Evolutionary conservation across 30 jellyfish, hydroid and myxozoan species (phyloP).

Genomic region (Turritopsis rubra): DNA sequence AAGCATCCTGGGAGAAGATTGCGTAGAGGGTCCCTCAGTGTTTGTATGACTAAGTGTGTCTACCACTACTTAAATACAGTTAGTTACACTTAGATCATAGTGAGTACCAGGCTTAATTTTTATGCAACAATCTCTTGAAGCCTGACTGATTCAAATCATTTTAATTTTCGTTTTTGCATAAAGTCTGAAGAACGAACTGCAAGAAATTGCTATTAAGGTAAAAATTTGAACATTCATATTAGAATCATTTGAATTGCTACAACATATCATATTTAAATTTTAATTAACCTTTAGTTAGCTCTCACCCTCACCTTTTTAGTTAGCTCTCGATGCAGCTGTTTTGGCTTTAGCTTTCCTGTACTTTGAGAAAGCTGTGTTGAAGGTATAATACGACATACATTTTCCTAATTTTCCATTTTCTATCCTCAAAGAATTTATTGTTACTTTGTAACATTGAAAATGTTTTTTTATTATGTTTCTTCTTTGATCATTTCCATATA

Average conservation of each 20-base stretch:
- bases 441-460: too few relatives aligned
- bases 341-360: conserved; percentile 64
- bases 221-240: not conserved
- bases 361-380: conserved; percentile 72
- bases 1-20: too few relatives aligned
- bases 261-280: not conserved
- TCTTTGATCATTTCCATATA: too few relatives aligned
- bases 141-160: not conserved
- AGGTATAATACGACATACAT: too few relatives aligned
- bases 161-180: not conserved
- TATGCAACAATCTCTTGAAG: too few relatives aligned
- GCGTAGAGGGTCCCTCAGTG: too few relatives aligned
- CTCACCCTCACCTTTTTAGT: conserved; percentile 27
- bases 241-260: not conserved
- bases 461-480: too few relatives aligned
- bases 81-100: too few relatives aligned
- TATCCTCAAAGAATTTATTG: not conserved
- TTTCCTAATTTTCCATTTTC: not conserved
- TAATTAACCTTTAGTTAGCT: not conserved
- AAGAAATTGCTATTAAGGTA: not conserved
- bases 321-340: conserved; percentile 53
- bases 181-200: not conserved
- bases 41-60: too few relatives aligned
- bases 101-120: too few relatives aligned
- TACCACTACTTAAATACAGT: too few relatives aligned